Evolutionary conservation across 2,888 invertebrate species (phyloP), one percentile per base, ranked within the genome.

Genomic region (Allolobophora icterica): DNA sequence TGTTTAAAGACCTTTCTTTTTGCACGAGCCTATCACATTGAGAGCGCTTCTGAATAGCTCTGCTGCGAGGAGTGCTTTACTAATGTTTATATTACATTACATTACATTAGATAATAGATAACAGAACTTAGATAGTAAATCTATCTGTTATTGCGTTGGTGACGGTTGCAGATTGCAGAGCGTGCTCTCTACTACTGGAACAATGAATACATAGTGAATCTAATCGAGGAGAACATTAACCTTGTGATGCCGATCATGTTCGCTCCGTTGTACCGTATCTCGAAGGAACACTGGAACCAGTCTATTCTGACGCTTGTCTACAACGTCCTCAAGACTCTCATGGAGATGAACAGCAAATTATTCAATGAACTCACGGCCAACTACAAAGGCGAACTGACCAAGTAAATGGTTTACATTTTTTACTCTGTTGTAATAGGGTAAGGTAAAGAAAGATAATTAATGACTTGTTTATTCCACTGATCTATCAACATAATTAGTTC

Each of bases 341-440:
- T 97, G 97, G 97, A 98, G 95, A 97, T 97, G 97, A 97, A 98
- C 95, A 97, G 97, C 94, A 97, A 97, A 94, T 96, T 97, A 91
- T 97, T 97, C 94, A 97, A 97, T 94, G 97, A 97, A 94, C 99
- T 99, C 96, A 98, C 98, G 94, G 98, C 98, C 95, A 98, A 98
- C 95, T 98, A 98, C 95, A 97, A 97, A 94, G 93, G 94, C 35
- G 95, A 95, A 91, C 93, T 95, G 92, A 95, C 95, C 93, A 95
- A 95, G 95, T 95, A 93, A 94, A 94, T 93, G 13, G 11, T 71
- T 30, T n/a, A 6, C 30, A n/a, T 71, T 30, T 71, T 71, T n/a
- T n/a, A 11, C 15, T 71, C n/a, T 71, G 8, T 71, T 71, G 1
- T 71, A n/a, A n/a, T 71, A 8, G 6, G 6, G 71, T n/a, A 71